Evolutionary conservation across 2,797 vertebrate species (phyloP), one percentile per base, ranked within the genome.

Genomic region (Amblyraja radiata): DNA sequence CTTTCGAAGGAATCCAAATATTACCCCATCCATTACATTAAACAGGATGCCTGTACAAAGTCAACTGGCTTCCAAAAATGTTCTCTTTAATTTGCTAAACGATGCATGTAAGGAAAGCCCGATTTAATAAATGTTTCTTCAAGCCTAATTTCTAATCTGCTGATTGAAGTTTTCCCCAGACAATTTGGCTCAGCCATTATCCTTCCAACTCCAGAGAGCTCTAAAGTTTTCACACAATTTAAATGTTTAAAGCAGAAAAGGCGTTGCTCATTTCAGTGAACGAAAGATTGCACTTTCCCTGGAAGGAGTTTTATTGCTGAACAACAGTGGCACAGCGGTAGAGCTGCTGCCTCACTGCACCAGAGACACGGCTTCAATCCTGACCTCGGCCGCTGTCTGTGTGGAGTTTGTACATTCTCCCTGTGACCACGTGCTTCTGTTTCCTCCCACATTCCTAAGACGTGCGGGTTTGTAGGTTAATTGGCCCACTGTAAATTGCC

Each of bases 111-210:
- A 36, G 21, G 16, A 36, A 88, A 68, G 65, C n/a, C n/a, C n/a
- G 65, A 68, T 21, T 68, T 88, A 68, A 88, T 68, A 65, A 65
- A 36, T 88, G n/a, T 68, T 88, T 88, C 63, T 88, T 88, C 32
- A 36, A 68, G 63, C n/a, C 32, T 8, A 88, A 88, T 68, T 68
- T 68, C 63, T 23, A 68, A 88, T 68, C 18, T 10, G 63, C 10
- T 88, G 6, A 68, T 65, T 68, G 84, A 68, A 88, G n/a, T 32
- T 68, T 36, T 36, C 84, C 61, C n/a, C 84, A 65, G 63, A 88
- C 68, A 68, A 88, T 32, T 68, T 36, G n/a, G n/a, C 84, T 65
- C 58, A 18, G n/a, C 83, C 28, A n/a, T 18, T 86, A 63, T 86
- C 58, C 58, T 63, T 84, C 21, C n/a, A 88, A 9, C 65, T 18